Percentiles rank a stretch among this genome's conserved stretches.
phyloP scores from a whole-genome alignment of 37 sponge, comb jelly and placozoan species.

The Mnemiopsis leidyi region DNA sequence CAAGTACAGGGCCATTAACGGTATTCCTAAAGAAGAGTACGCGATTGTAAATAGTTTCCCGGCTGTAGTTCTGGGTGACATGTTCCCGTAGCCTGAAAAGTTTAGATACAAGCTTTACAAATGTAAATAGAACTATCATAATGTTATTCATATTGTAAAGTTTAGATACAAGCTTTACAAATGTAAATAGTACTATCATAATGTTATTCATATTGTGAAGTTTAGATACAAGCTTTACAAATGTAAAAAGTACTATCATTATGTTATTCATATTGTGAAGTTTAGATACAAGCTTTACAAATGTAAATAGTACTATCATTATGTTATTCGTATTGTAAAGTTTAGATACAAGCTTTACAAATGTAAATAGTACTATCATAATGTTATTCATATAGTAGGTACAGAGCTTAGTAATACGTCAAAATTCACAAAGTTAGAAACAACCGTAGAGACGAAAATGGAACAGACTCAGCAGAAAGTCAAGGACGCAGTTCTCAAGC shows the following conservation, averaged over 20 bases:
- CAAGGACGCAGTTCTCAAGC: not conserved
- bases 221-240: too few species aligned
- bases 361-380: not conserved
- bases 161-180: too few species aligned
- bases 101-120: not conserved
- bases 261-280: too few species aligned
- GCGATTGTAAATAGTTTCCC: slow-evolving; percentile 23
- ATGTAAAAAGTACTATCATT: too few species aligned
- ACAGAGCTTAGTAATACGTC: not conserved
- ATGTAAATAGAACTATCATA: too few species aligned
- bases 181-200: not conserved
- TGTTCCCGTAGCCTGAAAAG: slow-evolving; percentile 50
- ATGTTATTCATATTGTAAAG: too few species aligned
- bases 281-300: too few species aligned
- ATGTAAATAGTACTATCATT: too few species aligned
- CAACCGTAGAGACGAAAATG: not conserved
- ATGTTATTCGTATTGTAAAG: too few species aligned
- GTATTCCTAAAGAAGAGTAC: slow-evolving; percentile 40
- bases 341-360: too few species aligned
- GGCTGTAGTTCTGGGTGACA: not conserved
- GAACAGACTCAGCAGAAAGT: not conserved
- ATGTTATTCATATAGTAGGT: not conserved
- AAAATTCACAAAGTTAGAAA: not conserved
- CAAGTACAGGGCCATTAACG: slow-evolving; percentile 25
- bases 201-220: not conserved